These are phyloP conservation scores for Drosophila baimaii DNA, from an alignment of 1,140 invertebrate species.

Conservation along the genomic window DNA sequence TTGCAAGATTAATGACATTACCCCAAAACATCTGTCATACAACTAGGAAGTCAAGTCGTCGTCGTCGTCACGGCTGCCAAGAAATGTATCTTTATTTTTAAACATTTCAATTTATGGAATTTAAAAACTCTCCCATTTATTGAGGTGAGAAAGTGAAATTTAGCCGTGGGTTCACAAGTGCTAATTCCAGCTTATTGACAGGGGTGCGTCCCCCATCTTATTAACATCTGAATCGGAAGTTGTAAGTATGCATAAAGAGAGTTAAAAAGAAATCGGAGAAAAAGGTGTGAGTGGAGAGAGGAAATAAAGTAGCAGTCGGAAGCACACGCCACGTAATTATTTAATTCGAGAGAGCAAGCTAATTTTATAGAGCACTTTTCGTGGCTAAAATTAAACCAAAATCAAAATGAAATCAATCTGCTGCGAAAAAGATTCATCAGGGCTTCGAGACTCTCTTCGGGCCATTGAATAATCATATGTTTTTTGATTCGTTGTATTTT, in stretches of 20 bases:
- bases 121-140: conserved; percentile 24
- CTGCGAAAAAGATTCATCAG: conserved; percentile 6
- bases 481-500: conserved; percentile 51
- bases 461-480: conserved; percentile 58
- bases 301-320: conserved; percentile 20
- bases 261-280: conserved; percentile 13
- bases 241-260: conserved; percentile 14
- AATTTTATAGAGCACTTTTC: conserved; percentile 14
- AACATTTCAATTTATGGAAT: conserved; percentile 45
- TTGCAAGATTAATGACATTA: conserved; percentile 63
- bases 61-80: background rate
- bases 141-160: conserved; percentile 47
- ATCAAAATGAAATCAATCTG: conserved; percentile 9
- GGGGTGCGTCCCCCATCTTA: conserved; percentile 9
- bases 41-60: conserved; percentile 43
- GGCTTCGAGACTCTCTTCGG: conserved; percentile 15
- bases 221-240: conserved; percentile 43
- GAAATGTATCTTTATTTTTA: conserved; percentile 25
- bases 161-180: conserved; percentile 5
- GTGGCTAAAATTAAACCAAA: conserved; percentile 8
- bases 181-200: conserved; percentile 15
- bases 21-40: conserved; percentile 46
- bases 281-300: conserved; percentile 12
- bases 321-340: conserved; percentile 33
- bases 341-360: conserved; percentile 11